Conservation (phyloP, 2,797 vertebrate species). For the Molossus molossus region DNA sequence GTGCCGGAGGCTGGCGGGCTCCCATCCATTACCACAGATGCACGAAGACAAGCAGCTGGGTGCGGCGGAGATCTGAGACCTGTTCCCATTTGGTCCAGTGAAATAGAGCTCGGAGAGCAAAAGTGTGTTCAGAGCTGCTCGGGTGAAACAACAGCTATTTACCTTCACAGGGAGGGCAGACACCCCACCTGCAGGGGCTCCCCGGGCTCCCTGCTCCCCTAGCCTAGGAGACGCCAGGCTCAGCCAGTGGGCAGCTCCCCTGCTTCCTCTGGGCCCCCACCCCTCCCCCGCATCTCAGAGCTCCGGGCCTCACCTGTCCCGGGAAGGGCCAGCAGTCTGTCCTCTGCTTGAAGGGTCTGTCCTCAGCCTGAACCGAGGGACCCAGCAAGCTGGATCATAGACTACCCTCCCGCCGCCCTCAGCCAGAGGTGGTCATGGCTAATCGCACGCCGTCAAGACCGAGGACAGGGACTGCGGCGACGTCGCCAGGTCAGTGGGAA, state of each 20-base stretch:
- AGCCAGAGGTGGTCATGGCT: background rate
- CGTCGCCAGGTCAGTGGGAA: background rate
- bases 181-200: background rate
- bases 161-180: conserved; percentile 32
- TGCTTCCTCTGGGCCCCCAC: background rate
- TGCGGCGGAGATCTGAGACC: background rate
- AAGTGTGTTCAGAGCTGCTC: background rate
- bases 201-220: background rate
- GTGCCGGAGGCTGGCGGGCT: background rate
- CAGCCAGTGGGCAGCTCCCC: background rate
- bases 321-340: background rate
- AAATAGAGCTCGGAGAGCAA: conserved; percentile 12
- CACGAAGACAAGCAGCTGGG: background rate
- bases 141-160: background rate
- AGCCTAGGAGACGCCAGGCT: background rate
- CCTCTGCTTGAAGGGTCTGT: background rate
- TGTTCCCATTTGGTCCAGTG: background rate
- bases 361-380: conserved; percentile 10
- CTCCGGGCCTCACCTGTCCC: background rate
- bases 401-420: background rate
- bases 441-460: background rate
- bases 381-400: background rate
- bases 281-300: background rate
- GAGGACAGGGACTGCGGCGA: background rate
- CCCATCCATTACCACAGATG: background rate